Conservation (phyloP, 2,797 vertebrate genomes). For the Notamacropus eugenii region DNA sequence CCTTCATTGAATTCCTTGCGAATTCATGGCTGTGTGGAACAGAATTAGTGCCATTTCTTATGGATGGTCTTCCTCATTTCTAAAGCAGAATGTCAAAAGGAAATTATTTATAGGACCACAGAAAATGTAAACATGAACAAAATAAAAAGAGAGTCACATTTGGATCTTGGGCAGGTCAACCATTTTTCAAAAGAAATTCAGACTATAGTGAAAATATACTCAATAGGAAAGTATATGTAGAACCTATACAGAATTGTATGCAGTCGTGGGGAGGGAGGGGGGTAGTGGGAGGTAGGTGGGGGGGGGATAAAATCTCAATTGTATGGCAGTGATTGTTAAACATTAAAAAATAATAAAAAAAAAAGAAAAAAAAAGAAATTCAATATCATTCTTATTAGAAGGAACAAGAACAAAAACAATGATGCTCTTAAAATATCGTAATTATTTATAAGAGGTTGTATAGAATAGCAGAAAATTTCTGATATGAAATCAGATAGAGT, state of each 20-base stretch:
- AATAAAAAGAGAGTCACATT: neutral
- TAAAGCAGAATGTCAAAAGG: slow-evolving; percentile 14
- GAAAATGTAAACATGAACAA: slow-evolving; percentile 27
- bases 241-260: no score
- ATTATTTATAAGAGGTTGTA: neutral
- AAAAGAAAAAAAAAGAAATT: no score
- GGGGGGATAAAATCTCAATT: no score
- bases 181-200: no score
- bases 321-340: no score
- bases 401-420: neutral
- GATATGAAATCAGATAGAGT: neutral
- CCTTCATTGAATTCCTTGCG: neutral
- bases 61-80: neutral
- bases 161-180: neutral
- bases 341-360: no score
- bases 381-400: neutral
- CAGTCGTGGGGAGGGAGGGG: no score
- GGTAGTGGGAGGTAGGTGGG: no score
- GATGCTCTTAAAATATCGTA: neutral
- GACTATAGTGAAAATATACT: no score
- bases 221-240: no score
- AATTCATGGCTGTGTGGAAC: neutral
- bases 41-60: slow-evolving; percentile 4
- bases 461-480: neutral
- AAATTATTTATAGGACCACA: neutral